Percentiles rank a stretch among this genome's conserved stretches.
These are phyloP conservation scores for Malurus leucopterus DNA, from an alignment of 2,797 vertebrate species.

Conservation along the genomic window DNA sequence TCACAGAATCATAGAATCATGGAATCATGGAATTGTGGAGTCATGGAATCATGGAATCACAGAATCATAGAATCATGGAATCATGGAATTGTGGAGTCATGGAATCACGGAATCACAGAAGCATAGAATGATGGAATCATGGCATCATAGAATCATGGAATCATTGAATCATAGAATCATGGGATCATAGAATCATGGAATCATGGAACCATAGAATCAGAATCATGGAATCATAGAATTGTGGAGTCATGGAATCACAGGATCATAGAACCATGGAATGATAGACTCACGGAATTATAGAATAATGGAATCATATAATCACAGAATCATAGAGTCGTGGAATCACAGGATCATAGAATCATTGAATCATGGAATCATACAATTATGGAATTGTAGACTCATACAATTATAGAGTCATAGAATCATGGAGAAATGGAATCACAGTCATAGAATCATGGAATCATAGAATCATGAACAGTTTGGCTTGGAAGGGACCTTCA, in stretches of 20 bases:
- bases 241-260: accelerated
- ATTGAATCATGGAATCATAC: accelerated
- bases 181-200: accelerated
- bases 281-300: accelerated
- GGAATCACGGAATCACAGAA: neutral
- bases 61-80: accelerated
- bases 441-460: neutral
- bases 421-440: no score
- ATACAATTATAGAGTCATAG: neutral
- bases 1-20: accelerated
- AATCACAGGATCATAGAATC: accelerated
- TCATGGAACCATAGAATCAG: accelerated
- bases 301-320: accelerated
- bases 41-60: accelerated
- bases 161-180: accelerated
- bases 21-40: accelerated
- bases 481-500: neutral
- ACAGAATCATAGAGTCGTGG: accelerated
- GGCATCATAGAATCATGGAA: accelerated
- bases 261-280: accelerated
- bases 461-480: neutral
- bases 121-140: accelerated
- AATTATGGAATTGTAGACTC: no score
- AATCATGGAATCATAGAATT: accelerated
- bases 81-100: accelerated